Base-by-base conservation (phyloP, 2,113 vertebrate genomes). In the Tychaedon coryphoeus region DNA sequence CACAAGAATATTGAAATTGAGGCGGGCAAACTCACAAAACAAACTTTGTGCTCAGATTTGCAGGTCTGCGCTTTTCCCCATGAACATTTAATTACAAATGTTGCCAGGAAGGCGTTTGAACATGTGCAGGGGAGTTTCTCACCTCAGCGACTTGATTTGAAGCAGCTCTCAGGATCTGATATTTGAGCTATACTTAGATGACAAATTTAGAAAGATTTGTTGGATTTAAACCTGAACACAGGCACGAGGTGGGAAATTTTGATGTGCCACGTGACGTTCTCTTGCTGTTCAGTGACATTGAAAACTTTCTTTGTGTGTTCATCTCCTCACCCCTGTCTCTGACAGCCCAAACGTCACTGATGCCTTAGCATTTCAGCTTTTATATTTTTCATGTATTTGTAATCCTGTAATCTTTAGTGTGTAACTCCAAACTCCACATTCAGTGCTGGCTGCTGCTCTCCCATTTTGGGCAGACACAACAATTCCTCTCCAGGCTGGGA, bases 71-170 rank as follows among this genome's bases (percentile, higher is more conserved):
- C 90, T 91, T 85, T 79, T 85, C 45, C 45, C 69, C 56, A 71
- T 17, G 91, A 95, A 65, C 74, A 78, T 97, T 96, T 97, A 96
- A 96, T 97, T 92, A 73, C 77, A 88, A 73, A 47, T 42, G 47
- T 48, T 92, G 66, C 57, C 67, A 64, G 60, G 81, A 69, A 66
- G 53, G 48, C 28, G 10, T 69, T 67, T 91, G 88, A 74, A 50
- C 76, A 3, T 1, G 78, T 74, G 54, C 20, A 34, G 86, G 36
- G 73, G 85, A 90, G 73, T 78, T 94, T 78, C 78, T 92, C 77
- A 77, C 86, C 86, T 91, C 33, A 1, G 5, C 36, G 12, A 77
- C 60, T 96, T 38, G 14, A 16, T 56, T 65, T 58, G 56, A 33
- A 66, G 45, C 79, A 91, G 40, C 29, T 92, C 54, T 86, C 53